A percentile compares a stretch with the other conserved stretches of the same genome.
phyloP scores from a whole-genome alignment of 2,797 vertebrate species.

The Cyprinodon diabolis region DNA sequence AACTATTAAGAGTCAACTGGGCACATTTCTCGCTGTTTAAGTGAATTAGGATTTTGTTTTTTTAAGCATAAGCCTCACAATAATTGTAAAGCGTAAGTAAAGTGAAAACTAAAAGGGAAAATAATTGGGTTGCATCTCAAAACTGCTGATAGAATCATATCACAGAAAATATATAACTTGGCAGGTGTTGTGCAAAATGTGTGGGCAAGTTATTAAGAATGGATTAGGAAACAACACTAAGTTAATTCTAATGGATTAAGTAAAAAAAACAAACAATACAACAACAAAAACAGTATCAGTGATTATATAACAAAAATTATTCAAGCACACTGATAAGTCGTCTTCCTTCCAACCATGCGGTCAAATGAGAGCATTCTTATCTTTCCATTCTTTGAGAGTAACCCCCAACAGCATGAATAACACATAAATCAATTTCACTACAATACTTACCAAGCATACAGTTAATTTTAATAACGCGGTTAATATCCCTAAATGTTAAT shows the following conservation, averaged over 20 bases:
- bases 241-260: not conserved
- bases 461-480: slow-evolving; percentile 1
- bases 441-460: slow-evolving; percentile 11
- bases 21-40: not conserved
- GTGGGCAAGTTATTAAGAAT: not conserved
- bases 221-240: not conserved
- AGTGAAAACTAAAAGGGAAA: not conserved
- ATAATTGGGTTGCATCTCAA: not conserved
- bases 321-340: not conserved
- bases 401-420: slow-evolving; percentile 1
- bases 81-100: not conserved
- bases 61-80: not conserved
- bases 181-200: not conserved
- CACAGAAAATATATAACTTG: not conserved
- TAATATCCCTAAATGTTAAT: slow-evolving; percentile 7
- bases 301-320: not conserved
- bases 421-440: not conserved
- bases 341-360: too few species aligned
- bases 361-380: not conserved
- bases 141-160: not conserved
- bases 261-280: not conserved
- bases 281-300: not conserved
- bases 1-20: not conserved
- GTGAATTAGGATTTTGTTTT: not conserved
- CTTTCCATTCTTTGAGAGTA: not conserved